Evolutionary conservation across 2,113 vertebrate genomes (phyloP).

Genomic region (Tragelaphus strepsiceros): DNA sequence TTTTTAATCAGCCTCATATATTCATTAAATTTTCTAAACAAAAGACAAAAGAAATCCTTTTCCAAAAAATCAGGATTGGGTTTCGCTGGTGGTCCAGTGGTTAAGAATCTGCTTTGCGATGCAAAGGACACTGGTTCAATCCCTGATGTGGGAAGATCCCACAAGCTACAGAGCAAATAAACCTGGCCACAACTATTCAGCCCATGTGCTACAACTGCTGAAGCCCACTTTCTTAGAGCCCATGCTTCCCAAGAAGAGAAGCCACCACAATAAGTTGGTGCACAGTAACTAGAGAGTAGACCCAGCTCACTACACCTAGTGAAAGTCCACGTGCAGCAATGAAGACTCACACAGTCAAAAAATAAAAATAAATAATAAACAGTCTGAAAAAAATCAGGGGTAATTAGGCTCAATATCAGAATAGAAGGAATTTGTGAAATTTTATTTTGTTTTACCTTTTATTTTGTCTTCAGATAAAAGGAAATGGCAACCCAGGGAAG

Average conservation of each 20-base stretch:
- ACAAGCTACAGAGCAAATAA: background rate
- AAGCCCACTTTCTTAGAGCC: background rate
- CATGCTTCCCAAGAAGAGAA: background rate
- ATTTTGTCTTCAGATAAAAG: background rate
- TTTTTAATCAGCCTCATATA: background rate
- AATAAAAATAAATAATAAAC: background rate
- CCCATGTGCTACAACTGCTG: background rate
- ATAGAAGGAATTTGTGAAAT: background rate
- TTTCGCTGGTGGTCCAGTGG: background rate
- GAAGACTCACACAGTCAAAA: background rate
- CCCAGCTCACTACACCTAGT: background rate
- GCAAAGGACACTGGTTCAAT: background rate
- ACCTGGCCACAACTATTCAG: background rate
- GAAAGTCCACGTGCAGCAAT: background rate
- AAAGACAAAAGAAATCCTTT: background rate
- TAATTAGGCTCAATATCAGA: background rate
- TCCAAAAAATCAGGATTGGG: background rate
- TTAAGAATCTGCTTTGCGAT: background rate
- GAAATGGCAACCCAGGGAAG: background rate
- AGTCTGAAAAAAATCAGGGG: background rate
- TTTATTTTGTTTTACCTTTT: background rate
- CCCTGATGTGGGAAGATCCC: background rate
- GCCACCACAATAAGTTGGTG: background rate
- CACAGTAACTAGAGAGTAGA: background rate
- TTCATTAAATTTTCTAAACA: background rate